phyloP scores from a whole-genome alignment of 2,888 invertebrate species.

The Resseliella maxima region DNA sequence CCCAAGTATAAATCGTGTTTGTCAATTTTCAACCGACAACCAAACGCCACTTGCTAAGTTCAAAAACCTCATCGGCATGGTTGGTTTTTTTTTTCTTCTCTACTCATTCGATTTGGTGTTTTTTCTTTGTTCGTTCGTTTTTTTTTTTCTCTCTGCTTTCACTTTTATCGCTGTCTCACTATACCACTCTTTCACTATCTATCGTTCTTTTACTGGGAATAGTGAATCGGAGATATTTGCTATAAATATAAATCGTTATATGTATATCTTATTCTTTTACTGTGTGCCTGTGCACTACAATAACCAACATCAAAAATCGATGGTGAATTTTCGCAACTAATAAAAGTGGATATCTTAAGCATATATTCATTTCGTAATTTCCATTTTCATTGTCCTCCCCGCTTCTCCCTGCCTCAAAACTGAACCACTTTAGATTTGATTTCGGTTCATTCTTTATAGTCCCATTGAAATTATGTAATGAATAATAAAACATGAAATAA shows the following conservation, averaged over 20 bases:
- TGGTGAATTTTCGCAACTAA: conserved; percentile 7
- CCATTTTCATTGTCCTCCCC: too few species aligned
- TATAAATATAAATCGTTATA: neutral
- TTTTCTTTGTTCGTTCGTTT: neutral
- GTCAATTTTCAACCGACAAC: conserved; percentile 21
- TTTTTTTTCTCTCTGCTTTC: neutral
- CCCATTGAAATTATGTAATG: conserved; percentile 39
- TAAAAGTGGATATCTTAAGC: conserved; percentile 5
- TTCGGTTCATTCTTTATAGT: conserved; percentile 11
- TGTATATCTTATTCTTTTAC: neutral
- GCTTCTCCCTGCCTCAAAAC: neutral
- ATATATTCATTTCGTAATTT: neutral
- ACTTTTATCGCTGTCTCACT: neutral
- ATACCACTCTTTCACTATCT: neutral
- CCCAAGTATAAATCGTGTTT: conserved; percentile 31
- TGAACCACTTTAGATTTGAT: neutral
- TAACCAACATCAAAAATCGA: neutral
- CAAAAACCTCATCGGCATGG: conserved; percentile 46
- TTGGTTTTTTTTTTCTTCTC: neutral
- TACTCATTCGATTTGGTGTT: neutral
- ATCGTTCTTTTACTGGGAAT: too few species aligned
- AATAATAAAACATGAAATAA: conserved; percentile 29
- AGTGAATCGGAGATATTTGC: too few species aligned
- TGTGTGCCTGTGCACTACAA: neutral
- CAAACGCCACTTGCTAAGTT: neutral